Conservation (phyloP, 2,113 vertebrate species). For the Anthoscopus minutus region DNA sequence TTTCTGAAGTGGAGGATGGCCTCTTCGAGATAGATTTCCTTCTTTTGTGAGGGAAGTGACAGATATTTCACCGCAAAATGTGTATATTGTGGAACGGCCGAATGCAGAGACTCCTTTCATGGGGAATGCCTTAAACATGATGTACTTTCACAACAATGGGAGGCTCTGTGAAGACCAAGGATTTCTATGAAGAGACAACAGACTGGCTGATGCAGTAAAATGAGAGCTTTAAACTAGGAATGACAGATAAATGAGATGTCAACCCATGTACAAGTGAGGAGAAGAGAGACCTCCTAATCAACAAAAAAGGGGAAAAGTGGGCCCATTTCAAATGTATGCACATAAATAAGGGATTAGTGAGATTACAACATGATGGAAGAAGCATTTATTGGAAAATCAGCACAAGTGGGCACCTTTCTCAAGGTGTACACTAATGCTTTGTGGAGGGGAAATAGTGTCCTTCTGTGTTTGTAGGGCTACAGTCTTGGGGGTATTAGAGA, state of each 20-base stretch:
- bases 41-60: not conserved
- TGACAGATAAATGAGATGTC: not conserved
- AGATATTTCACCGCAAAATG: not conserved
- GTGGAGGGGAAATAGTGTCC: not conserved
- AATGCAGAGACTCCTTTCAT: not conserved
- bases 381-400: not conserved
- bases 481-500: rapidly evolving
- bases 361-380: not conserved
- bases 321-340: not conserved
- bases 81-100: not conserved
- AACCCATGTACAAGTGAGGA: not conserved
- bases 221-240: not conserved
- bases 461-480: not conserved
- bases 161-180: not conserved
- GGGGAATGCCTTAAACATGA: not conserved
- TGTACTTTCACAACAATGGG: not conserved
- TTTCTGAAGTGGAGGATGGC: rapidly evolving
- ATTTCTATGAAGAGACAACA: not conserved
- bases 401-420: not conserved
- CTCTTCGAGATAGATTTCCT: not conserved
- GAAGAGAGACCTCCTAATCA: not conserved
- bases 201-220: not conserved
- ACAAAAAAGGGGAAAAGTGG: not conserved
- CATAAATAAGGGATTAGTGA: not conserved
- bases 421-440: not conserved